Conservation (phyloP, 2,797 vertebrate species). For the Gymnoscopelus braueri region DNA sequence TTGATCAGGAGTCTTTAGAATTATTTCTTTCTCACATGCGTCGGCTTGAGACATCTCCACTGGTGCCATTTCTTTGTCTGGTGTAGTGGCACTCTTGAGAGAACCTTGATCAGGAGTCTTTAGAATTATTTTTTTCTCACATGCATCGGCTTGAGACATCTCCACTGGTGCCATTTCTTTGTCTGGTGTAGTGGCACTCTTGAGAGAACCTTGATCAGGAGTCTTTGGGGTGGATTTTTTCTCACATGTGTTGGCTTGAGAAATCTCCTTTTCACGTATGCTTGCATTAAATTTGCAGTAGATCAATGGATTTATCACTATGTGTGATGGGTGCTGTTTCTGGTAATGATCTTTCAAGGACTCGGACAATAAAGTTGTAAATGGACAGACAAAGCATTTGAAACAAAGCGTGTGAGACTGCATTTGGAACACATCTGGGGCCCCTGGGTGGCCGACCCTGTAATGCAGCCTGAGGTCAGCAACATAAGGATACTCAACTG, state of each 20-base stretch:
- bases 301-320: constrained; percentile 87
- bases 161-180: no score
- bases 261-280: constrained; percentile 71
- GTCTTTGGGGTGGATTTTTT: constrained; percentile 79
- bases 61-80: no score
- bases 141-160: no score
- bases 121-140: no score
- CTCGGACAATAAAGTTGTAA: constrained; percentile 79
- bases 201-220: background rate
- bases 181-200: no score
- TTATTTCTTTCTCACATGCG: no score
- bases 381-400: constrained; percentile 88
- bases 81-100: no score
- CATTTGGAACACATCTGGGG: constrained; percentile 84
- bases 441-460: constrained; percentile 84
- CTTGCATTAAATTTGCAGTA: constrained; percentile 85
- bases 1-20: no score
- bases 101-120: no score
- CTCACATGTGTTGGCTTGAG: constrained; percentile 73
- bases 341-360: constrained; percentile 89
- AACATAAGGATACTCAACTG: constrained; percentile 86
- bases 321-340: constrained; percentile 85
- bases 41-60: no score
- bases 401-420: constrained; percentile 79
- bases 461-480: constrained; percentile 87